Evolutionary conservation across 2,888 invertebrate genomes (phyloP).

Genomic region (Stratiomys singularior): DNA sequence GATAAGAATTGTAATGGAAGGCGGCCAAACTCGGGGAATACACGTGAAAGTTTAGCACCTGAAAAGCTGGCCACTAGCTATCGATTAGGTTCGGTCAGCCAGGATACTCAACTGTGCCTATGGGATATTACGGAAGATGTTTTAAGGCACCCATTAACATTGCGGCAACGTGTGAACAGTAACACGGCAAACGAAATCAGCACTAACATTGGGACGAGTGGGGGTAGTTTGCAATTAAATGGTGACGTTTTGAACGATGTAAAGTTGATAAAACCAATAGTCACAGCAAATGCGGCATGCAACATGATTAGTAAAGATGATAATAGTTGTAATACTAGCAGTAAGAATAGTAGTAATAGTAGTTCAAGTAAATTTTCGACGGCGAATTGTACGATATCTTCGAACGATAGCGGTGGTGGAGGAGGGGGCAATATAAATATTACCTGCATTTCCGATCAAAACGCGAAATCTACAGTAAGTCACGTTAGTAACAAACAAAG

Average conservation of each 20-base stretch:
- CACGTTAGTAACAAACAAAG: constrained; percentile 57
- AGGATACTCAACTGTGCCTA: constrained; percentile 96
- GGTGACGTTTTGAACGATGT: constrained; percentile 62
- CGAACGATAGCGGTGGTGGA: constrained; percentile 53
- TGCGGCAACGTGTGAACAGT: constrained; percentile 63
- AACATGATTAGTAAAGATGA: constrained; percentile 49
- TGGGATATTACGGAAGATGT: constrained; percentile 99
- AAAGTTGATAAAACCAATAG: constrained; percentile 63
- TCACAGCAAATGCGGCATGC: constrained; percentile 50
- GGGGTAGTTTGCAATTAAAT: constrained; percentile 56
- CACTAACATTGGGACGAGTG: constrained; percentile 56
- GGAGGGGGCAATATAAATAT: constrained; percentile 51
- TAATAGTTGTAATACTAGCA: constrained; percentile 59
- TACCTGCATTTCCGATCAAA: constrained; percentile 55
- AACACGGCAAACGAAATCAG: constrained; percentile 51
- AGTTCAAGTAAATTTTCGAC: constrained; percentile 65
- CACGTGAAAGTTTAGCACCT: constrained; percentile 63
- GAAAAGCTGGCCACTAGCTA: constrained; percentile 74
- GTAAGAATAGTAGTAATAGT: constrained; percentile 58
- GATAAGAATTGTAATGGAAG: constrained; percentile 56
- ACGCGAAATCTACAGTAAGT: constrained; percentile 56
- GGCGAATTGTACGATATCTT: constrained; percentile 65
- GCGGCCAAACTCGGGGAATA: constrained; percentile 62
- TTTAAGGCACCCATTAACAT: constrained; percentile 74
- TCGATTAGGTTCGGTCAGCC: constrained; percentile 92